Evolutionary conservation across 2,113 vertebrate species (phyloP).

Genomic region (Canis aureus): DNA sequence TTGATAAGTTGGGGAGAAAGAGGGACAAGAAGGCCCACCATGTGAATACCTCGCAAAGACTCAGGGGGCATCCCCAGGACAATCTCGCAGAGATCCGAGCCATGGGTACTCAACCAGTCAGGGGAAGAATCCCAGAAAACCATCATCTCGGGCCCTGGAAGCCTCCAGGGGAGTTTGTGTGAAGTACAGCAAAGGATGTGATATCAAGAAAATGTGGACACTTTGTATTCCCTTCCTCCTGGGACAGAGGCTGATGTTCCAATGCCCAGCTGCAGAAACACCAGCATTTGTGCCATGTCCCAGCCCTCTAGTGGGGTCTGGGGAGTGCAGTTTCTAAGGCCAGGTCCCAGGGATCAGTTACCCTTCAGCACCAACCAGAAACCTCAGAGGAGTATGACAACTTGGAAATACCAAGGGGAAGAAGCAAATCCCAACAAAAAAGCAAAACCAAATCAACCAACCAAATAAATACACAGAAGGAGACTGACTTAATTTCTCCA

Average conservation of each 20-base stretch:
- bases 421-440: background rate
- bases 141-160: rapidly evolving
- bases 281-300: rapidly evolving
- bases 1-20: rapidly evolving
- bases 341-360: rapidly evolving
- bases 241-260: background rate
- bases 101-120: background rate
- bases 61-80: rapidly evolving
- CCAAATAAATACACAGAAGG: background rate
- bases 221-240: background rate
- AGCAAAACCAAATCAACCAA: background rate
- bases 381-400: background rate
- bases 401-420: background rate
- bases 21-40: rapidly evolving
- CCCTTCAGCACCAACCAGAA: background rate
- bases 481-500: background rate
- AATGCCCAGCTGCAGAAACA: background rate
- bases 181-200: rapidly evolving
- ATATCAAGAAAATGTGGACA: background rate
- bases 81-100: background rate
- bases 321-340: too few relatives aligned
- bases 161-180: rapidly evolving
- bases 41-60: rapidly evolving
- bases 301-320: rapidly evolving
- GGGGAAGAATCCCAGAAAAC: too few relatives aligned